Evolutionary conservation across 2,888 invertebrate species (phyloP), one percentile per base, ranked within the genome.

Genomic region (Habrosyne pyritoides): DNA sequence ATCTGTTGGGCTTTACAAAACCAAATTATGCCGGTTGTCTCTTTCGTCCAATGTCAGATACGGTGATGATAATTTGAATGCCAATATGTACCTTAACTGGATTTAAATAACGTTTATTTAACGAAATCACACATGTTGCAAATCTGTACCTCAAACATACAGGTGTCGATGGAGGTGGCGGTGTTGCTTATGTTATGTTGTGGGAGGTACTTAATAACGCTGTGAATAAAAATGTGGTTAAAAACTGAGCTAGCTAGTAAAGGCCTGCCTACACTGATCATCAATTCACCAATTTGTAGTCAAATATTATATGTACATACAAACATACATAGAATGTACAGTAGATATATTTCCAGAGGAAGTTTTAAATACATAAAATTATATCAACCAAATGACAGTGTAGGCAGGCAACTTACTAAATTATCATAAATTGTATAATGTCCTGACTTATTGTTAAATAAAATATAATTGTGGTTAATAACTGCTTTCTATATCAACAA

Each of bases 151-250:
- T 36, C 14, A 36, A n/a, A 18, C 18, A 69, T 61, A 61, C 73
- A 74, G 69, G 65, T 73, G 64, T 59, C 60, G 63, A 62, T 53
- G 61, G 63, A 63, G 69, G 60, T 62, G 54, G 48, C 30, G 52
- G 61, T 56, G 53, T 36, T 53, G 52, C 48, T 56, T 56, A 48
- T 21, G 33, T 59, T 52, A 56, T 52, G 53, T 33, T 56, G 59
- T 53, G 57, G 61, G 47, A 7, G 10, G 10, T 59, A 59, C 57
- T 63, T 57, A 57, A 67, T 65, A 28, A 28, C 28, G 28, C 10
- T 3, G 28, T 28, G 28, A 28, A 28, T 28, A 59, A 56, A 59
- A 47, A 50, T 30, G 12, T 33, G 3, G 3, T n/a, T 33, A 12
- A 33, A 33, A 5, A 33, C 10, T n/a, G 12, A 1, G 33, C 33